A percentile compares a stretch with the other conserved stretches of the same genome.
These are phyloP conservation scores for Monodelphis domestica DNA, from an alignment of 2,797 vertebrate genomes.

Conservation along the genomic window DNA sequence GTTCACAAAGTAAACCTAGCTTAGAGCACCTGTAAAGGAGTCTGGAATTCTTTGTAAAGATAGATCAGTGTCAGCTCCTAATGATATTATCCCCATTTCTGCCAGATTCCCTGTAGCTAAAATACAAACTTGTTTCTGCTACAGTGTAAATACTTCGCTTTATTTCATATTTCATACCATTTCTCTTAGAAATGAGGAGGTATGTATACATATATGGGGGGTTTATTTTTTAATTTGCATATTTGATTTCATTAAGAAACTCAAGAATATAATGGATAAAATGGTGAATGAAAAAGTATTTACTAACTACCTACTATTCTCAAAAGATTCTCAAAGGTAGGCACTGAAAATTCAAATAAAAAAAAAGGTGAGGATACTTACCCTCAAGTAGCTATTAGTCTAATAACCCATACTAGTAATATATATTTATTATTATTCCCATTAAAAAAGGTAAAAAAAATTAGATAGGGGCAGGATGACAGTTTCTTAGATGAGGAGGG, in stretches of 20 bases:
- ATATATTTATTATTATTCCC: not conserved
- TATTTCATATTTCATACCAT: not conserved
- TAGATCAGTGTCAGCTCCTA: not conserved
- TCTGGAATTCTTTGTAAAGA: constrained; percentile 10
- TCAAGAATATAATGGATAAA: not conserved
- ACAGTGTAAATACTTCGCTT: not conserved
- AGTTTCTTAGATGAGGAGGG: not conserved
- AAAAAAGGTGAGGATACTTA: not conserved
- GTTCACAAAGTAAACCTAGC: constrained; percentile 11
- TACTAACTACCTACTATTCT: not conserved
- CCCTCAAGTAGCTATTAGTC: not conserved
- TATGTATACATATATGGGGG: too few species aligned
- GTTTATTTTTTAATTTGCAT: not conserved
- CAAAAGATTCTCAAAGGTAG: not conserved
- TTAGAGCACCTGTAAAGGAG: constrained; percentile 25
- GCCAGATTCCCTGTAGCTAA: not conserved
- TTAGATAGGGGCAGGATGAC: not conserved
- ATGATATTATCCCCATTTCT: not conserved
- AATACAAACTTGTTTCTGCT: constrained; percentile 9
- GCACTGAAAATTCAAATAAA: not conserved
- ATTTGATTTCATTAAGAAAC: not conserved
- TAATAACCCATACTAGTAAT: not conserved
- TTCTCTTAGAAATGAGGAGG: not conserved
- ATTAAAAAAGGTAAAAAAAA: not conserved
- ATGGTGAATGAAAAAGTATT: not conserved